Conservation (phyloP, 2,888 invertebrate genomes). For the Agrochola lota region DNA sequence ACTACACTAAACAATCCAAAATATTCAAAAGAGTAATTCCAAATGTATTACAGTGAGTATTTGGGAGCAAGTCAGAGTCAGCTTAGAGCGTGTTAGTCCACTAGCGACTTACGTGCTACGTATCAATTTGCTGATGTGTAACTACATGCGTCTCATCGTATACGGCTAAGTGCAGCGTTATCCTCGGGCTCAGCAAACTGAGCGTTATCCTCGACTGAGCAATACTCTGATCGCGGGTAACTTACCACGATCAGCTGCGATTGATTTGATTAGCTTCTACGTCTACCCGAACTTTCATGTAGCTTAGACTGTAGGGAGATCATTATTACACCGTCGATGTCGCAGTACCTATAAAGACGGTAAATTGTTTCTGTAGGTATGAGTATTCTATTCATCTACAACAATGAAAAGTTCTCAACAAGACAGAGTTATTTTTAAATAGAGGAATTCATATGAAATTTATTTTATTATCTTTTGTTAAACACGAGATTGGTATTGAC, state of each 20-base stretch:
- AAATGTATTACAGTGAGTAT: background rate
- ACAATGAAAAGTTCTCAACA: background rate
- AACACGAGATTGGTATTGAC: background rate
- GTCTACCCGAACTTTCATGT: background rate
- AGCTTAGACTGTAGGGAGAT: background rate
- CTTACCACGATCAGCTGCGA: background rate
- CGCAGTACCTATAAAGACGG: background rate
- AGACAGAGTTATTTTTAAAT: background rate
- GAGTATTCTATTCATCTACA: background rate
- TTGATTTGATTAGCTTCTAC: background rate
- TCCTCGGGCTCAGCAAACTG: background rate
- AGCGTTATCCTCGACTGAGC: background rate
- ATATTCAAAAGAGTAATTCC: background rate
- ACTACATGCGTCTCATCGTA: background rate
- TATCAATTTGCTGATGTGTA: background rate
- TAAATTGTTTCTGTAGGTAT: background rate
- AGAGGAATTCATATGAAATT: too few species aligned
- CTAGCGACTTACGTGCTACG: background rate
- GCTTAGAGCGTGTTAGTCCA: background rate
- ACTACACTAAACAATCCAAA: background rate
- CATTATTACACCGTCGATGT: background rate
- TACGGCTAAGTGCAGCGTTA: slow-evolving; percentile 8
- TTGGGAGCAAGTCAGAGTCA: background rate
- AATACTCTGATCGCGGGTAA: background rate
- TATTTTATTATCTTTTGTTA: too few species aligned